Base-by-base conservation (phyloP, 1,140 invertebrate genomes). In the Drusus annulatus region DNA sequence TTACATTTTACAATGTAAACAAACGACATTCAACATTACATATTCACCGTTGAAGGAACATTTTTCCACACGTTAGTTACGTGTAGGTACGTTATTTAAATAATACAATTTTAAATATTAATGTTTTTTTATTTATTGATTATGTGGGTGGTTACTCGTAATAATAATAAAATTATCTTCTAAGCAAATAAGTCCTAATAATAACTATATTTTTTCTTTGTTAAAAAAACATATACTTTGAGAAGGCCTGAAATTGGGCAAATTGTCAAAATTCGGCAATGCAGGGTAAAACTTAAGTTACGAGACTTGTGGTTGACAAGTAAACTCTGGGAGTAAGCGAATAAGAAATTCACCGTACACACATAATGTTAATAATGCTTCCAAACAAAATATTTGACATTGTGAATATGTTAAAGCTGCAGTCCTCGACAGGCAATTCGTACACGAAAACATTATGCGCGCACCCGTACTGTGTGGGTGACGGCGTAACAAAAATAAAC, bases 401-500 rank as follows among this genome's bases (percentile, higher is more conserved):
- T 13, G 36, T 65, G 28, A 25, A 65, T 16, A 65, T 7, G 31
- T 65, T 16, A 36, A 36, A 31, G 21, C 21, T 45, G 60, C 51
- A 45, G 25, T 28, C 19, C 74, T 19, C 56, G 62, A 52, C 31
- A 10, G 50, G 36, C 21, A 62, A 56, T 17, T 78, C 51, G 17
- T 21, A 54, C 51, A 69, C 56, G 52, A 71, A 71, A 79, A 79
- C 65, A 79, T 69, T 23, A 68, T 78, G 69, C 69, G 13, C 75
- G 69, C 58, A 56, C 60, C 68, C 68, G 69, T 25, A 45, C 19
- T 54, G 81, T 78, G 81, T 83, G 81, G 81, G 81, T 83, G 81
- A 80, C 78, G 75, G 60, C 36, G 28, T 52, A 83, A 83, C 81
- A 68, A 83, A 83, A 83, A 83, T 83, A 83, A 83, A 83, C 81